A percentile compares a stretch with the other conserved stretches of the same genome.
These are phyloP conservation scores for Lerema accius DNA, from an alignment of 1,140 invertebrate species.

Conservation along the genomic window DNA sequence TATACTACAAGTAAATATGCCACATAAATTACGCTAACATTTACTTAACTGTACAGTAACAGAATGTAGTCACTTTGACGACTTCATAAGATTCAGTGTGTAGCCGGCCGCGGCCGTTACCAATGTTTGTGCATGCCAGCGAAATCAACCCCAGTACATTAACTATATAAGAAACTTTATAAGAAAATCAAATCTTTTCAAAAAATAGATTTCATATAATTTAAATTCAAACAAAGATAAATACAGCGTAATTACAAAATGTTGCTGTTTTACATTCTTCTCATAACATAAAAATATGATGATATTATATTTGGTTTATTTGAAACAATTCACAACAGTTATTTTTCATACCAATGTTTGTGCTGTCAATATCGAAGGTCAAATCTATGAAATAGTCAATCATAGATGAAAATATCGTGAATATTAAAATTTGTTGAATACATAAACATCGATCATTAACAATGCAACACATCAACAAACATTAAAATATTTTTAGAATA, in stretches of 20 bases:
- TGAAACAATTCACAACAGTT: no score
- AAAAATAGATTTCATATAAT: conserved; percentile 20
- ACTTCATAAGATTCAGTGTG: conserved; percentile 43
- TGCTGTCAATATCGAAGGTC: conserved; percentile 15
- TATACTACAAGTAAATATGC: conserved; percentile 64
- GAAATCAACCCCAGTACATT: conserved; percentile 18
- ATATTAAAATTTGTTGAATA: conserved; percentile 27
- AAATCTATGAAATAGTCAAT: no score
- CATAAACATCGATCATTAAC: conserved; percentile 34
- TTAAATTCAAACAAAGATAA: conserved; percentile 9
- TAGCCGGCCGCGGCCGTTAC: conserved; percentile 6
- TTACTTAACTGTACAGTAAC: conserved; percentile 54
- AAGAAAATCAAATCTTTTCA: conserved; percentile 31
- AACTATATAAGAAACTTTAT: conserved; percentile 29
- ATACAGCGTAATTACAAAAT: neutral
- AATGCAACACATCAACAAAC: conserved; percentile 35
- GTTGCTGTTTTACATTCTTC: neutral
- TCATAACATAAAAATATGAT: neutral
- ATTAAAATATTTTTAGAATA: conserved; percentile 25
- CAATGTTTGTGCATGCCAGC: conserved; percentile 16
- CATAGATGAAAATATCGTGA: neutral
- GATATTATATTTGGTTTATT: neutral
- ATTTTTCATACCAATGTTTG: conserved; percentile 1
- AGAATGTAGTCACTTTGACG: conserved; percentile 55
- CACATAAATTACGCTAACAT: conserved; percentile 62